These are phyloP conservation scores for Scotopteryx bipunctaria DNA, from an alignment of 2,888 invertebrate genomes.

Conservation along the genomic window DNA sequence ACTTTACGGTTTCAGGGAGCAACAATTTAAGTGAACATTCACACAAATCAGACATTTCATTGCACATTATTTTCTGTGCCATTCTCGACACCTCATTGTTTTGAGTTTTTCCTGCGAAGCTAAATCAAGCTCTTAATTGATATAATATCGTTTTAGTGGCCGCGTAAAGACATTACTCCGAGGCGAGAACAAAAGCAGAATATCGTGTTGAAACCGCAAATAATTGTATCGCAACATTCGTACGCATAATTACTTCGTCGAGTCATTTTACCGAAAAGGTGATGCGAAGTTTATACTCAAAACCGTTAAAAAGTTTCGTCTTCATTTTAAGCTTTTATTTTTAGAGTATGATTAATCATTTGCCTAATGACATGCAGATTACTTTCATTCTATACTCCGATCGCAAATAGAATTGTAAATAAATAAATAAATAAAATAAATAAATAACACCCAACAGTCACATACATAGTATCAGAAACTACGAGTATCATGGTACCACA, in stretches of 20 bases:
- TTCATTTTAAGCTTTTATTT: no score
- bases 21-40: conserved; percentile 49
- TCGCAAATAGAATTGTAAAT: not conserved
- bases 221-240: conserved; percentile 66
- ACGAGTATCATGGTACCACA: no score
- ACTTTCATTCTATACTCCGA: not conserved
- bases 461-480: no score
- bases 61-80: conserved; percentile 70
- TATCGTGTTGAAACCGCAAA: conserved; percentile 73
- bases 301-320: conserved; percentile 42
- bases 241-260: conserved; percentile 62
- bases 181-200: conserved; percentile 74
- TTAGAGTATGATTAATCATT: no score
- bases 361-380: no score
- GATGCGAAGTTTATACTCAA: conserved; percentile 50
- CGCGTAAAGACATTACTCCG: conserved; percentile 70
- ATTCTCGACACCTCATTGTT: conserved; percentile 76
- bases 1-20: conserved; percentile 40
- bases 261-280: conserved; percentile 56
- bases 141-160: conserved; percentile 75
- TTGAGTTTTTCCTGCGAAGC: conserved; percentile 71
- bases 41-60: conserved; percentile 69
- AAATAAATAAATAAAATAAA: no score
- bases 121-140: conserved; percentile 78
- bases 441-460: no score